Evolutionary conservation across 2,113 vertebrate species (phyloP), one percentile per base, ranked within the genome.

Genomic region (Bambusicola thoracicus): DNA sequence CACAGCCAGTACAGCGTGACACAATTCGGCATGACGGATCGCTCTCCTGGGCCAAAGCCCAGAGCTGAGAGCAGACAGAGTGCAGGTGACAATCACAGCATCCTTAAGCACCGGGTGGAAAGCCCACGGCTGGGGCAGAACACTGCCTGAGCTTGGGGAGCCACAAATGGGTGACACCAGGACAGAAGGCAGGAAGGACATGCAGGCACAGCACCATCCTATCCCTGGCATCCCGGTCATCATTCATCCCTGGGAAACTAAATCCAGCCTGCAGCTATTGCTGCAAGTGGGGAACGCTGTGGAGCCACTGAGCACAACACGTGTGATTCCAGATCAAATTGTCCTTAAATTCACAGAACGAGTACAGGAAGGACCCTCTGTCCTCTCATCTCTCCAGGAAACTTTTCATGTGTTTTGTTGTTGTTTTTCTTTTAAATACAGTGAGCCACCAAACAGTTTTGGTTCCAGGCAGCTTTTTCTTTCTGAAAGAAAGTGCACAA

Each of bases 131-230:
- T 38, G 5, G 51, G 87, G 63, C 32, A 76, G n/a, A 70, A 41
- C 3, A 1, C 5, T 16, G 2, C 40, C 13, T 1, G 0, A 83
- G 41, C 56, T 40, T 40, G 13, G 24, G 21, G n/a, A 49, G n/a
- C 2, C 30, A 24, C 4, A 24, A 24, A 43, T 25, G 27, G 61
- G 40, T 34, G 24, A 51, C 49, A 66, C 38, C 61, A 41, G 36
- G 61, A 53, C 30, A 16, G 16, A 43, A 32, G 38, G 48, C 40
- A 53, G 51, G 9, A 53, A 53, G 51, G 29, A 40, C 7, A 22
- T 8, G 16, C 41, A 29, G 58, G 27, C 32, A 32, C 11, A n/a
- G 61, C 36, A 16, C 34, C 36, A n/a, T 48, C 40, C 36, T 7
- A 13, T 7, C 7, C 61, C 32, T 19, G 32, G 48, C 13, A 19